Evolutionary conservation across 2,888 invertebrate species (phyloP).

Genomic region (Tortricodes alternella): DNA sequence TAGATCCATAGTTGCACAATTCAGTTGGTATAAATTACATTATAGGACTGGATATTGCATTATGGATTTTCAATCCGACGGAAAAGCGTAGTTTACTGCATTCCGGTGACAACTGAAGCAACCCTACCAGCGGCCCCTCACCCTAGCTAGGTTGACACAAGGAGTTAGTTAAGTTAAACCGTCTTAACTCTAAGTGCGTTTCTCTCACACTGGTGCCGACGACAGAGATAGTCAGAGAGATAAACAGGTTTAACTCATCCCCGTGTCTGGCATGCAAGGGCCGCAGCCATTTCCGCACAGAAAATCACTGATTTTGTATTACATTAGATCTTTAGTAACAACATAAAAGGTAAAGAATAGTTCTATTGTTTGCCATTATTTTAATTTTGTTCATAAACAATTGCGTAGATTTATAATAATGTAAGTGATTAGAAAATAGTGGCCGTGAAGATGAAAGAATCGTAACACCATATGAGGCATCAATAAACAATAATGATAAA

Average conservation of each 20-base stretch:
- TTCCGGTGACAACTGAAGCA: background rate
- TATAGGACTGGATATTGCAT: background rate
- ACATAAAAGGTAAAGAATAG: background rate
- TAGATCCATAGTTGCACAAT: slow-evolving; percentile 21
- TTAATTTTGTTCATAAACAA: background rate
- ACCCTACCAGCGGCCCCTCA: no score
- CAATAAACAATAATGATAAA: slow-evolving; percentile 57
- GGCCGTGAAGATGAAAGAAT: slow-evolving; percentile 16
- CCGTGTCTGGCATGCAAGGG: no score
- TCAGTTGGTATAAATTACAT: slow-evolving; percentile 2
- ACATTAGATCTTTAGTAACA: background rate
- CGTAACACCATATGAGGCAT: slow-evolving; percentile 28
- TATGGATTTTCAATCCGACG: background rate
- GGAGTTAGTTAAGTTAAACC: no score
- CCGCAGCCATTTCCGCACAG: no score
- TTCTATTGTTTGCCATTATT: background rate
- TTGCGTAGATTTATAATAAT: slow-evolving; percentile 1
- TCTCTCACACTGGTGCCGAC: no score
- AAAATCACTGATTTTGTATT: background rate
- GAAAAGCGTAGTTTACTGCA: slow-evolving; percentile 10
- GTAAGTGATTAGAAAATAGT: slow-evolving; percentile 25
- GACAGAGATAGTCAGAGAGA: no score
- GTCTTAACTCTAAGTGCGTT: no score
- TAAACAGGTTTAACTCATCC: no score
- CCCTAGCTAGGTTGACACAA: no score